Evolutionary conservation across 2,113 vertebrate genomes (phyloP).

Genomic region (Gracilinanus agilis): DNA sequence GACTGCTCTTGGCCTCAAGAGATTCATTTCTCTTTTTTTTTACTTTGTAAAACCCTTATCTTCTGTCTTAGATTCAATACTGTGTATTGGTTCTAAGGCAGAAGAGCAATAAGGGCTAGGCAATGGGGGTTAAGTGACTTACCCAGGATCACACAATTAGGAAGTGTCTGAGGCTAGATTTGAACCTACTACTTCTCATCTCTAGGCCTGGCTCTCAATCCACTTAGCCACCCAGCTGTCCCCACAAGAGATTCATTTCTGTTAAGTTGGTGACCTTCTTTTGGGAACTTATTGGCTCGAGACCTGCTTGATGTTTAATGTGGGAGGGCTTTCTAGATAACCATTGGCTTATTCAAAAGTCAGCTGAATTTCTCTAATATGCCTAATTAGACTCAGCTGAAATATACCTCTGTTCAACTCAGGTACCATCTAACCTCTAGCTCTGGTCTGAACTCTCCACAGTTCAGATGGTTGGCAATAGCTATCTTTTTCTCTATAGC

Average conservation of each 20-base stretch:
- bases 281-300: background rate
- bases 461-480: background rate
- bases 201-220: too few relatives aligned
- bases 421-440: background rate
- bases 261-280: background rate
- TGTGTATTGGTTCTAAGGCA: too few relatives aligned
- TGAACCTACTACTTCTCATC: too few relatives aligned
- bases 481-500: background rate
- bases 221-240: too few relatives aligned
- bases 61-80: too few relatives aligned
- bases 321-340: background rate
- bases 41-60: too few relatives aligned
- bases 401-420: background rate
- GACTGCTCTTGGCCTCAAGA: background rate
- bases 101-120: too few relatives aligned
- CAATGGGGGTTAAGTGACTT: too few relatives aligned
- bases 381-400: background rate
- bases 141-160: too few relatives aligned
- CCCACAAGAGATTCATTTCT: background rate
- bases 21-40: background rate
- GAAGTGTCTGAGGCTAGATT: too few relatives aligned
- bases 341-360: background rate
- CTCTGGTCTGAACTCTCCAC: background rate
- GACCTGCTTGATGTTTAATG: background rate
- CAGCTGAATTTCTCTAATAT: background rate